Evolutionary conservation across 2,888 invertebrate genomes (phyloP), one percentile per base, ranked within the genome.

Genomic region (Drosophila merina): DNA sequence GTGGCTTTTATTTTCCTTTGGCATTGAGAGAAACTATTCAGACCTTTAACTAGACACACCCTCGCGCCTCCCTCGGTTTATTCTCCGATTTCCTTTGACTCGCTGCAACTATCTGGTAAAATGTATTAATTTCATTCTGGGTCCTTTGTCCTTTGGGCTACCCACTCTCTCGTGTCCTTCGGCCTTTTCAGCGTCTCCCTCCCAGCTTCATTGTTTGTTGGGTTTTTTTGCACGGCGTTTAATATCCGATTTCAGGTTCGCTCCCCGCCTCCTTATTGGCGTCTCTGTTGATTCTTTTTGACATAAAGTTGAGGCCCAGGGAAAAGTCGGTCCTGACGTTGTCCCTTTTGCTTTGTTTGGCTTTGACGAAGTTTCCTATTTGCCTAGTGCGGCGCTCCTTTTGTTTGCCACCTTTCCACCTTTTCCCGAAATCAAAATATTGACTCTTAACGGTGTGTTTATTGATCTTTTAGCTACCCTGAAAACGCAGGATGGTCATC

Each of bases 201-300:
- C 38, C 20, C 31, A 47, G 45, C 20, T 26, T 36, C 36, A 51
- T 57, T 50, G 48, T 71, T 59, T 58, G 49, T 45, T 28, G 47
- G 47, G 63, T 69, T 58, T 77, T 72, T 75, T 74, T 84, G 79
- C 82, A 74, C 77, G 72, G 76, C 84, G 76, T 84, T 87, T 88
- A 88, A 88, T 85, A 85, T 85, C 84, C 84, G 81, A 85, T 85
- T 88, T 85, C 84, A 88, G 76, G 75, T 78, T 75, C 77, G 70
- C 49, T 52, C 40, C 52, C 55, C 63, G 66, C 49, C 38, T 40
- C 57, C 38, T 12, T n/a, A n/a, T 36, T 48, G 30, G 26, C 28
- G 10, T 50, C 45, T 69, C 51, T 77, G 80, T 83, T 80, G 79
- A 81, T 84, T 81, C 84, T 77, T 77, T 86, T 77, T 86, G 84